Percentiles rank a stretch among this genome's conserved stretches.
Conservation (phyloP, 2,797 vertebrate species). For the Choloepus didactylus region DNA sequence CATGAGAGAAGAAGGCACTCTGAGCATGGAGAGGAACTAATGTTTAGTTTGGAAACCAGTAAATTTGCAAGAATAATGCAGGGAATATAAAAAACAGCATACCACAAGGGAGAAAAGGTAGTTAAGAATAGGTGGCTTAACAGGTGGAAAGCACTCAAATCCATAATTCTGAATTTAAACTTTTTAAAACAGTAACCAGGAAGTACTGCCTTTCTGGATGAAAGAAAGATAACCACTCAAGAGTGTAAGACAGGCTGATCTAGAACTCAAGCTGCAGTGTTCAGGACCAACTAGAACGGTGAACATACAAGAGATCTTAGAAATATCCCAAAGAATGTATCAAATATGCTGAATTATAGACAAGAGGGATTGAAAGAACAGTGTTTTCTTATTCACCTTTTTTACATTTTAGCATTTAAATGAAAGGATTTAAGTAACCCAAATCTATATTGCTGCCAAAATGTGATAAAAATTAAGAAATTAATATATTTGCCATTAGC, state of each 20-base stretch:
- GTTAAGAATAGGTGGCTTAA: not conserved
- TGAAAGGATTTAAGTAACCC: slow-evolving; percentile 52
- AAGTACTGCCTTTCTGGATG: slow-evolving; percentile 63
- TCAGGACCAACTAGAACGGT: not conserved
- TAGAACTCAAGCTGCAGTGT: not conserved
- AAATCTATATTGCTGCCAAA: slow-evolving; percentile 31
- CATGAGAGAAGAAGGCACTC: not conserved
- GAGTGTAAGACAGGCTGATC: not conserved
- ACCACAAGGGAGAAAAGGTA: not conserved
- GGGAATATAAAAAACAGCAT: slow-evolving; percentile 1
- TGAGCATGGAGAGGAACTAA: not conserved
- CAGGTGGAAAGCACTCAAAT: not conserved
- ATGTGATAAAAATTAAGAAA: slow-evolving; percentile 52
- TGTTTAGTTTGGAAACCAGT: slow-evolving; percentile 35
- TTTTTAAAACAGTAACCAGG: slow-evolving; percentile 15
- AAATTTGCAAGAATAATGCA: slow-evolving; percentile 55
- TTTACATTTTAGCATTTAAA: slow-evolving; percentile 57
- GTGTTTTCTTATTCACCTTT: slow-evolving; percentile 62
- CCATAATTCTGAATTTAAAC: slow-evolving; percentile 52
- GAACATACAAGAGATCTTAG: slow-evolving; percentile 40
- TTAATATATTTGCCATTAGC: not conserved
- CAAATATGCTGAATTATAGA: not conserved
- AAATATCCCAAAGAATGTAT: not conserved
- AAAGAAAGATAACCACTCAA: slow-evolving; percentile 60
- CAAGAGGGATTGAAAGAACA: slow-evolving; percentile 25